Conservation (phyloP, 1,140 invertebrate species). For the Tribolium madens region DNA sequence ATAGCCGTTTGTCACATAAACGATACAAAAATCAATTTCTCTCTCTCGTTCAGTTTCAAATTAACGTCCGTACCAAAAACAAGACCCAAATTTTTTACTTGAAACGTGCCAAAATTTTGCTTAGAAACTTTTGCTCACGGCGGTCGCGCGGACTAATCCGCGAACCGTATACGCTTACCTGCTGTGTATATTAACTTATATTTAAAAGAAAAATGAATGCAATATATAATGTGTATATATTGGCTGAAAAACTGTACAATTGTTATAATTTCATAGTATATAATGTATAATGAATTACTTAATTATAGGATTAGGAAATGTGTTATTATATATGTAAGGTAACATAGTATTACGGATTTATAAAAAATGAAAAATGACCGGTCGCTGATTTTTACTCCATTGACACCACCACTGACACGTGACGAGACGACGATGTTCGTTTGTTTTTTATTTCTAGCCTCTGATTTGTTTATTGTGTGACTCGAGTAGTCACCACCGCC, state of each 20-base stretch:
- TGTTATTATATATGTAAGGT: constrained; percentile 58
- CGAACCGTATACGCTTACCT: constrained; percentile 62
- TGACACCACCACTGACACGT: not conserved
- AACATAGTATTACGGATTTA: constrained; percentile 45
- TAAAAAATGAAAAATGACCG: constrained; percentile 44
- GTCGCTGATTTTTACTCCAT: not conserved
- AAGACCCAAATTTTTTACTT: constrained; percentile 39
- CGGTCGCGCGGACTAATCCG: constrained; percentile 48
- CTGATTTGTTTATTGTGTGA: not conserved
- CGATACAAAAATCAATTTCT: constrained; percentile 11
- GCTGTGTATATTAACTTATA: constrained; percentile 64
- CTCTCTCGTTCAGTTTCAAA: not conserved
- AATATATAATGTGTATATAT: constrained; percentile 64
- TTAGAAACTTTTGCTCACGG: constrained; percentile 63
- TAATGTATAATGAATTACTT: constrained; percentile 59
- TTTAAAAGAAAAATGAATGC: constrained; percentile 57
- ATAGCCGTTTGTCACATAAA: constrained; percentile 21
- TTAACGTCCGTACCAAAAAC: constrained; percentile 5
- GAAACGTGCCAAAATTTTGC: constrained; percentile 63
- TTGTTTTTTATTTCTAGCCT: not conserved
- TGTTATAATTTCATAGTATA: constrained; percentile 66
- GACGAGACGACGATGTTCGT: not conserved
- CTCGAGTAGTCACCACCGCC: too few relatives aligned
- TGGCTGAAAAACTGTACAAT: constrained; percentile 64
- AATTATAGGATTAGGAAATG: constrained; percentile 56